phyloP scores from a whole-genome alignment of 2,888 invertebrate genomes.

The Linyphia triangularis region DNA sequence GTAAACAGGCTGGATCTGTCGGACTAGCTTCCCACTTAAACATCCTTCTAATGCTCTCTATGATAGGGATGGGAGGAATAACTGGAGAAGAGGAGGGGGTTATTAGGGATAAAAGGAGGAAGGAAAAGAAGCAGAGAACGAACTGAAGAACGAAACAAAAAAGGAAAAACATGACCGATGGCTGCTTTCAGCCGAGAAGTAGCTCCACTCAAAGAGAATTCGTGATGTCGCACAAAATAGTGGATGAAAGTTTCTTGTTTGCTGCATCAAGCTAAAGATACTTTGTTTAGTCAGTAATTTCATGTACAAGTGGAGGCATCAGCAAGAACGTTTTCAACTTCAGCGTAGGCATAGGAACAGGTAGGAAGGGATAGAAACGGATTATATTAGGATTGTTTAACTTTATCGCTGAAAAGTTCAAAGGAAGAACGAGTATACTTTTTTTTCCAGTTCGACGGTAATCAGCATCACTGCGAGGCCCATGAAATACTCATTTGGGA shows the following conservation, averaged over 20 bases:
- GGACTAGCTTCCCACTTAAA: constrained; percentile 60
- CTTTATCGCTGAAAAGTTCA: constrained; percentile 19
- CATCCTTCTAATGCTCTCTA: constrained; percentile 40
- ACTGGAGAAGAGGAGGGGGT: constrained; percentile 15
- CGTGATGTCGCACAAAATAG: constrained; percentile 25
- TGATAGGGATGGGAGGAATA: neutral
- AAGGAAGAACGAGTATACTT: neutral
- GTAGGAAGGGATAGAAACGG: neutral
- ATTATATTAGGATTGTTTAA: constrained; percentile 39
- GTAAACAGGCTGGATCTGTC: constrained; percentile 23
- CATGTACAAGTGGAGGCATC: constrained; percentile 36
- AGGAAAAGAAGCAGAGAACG: constrained; percentile 18
- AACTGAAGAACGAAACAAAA: constrained; percentile 20
- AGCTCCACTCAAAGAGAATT: constrained; percentile 71
- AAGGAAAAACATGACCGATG: constrained; percentile 8
- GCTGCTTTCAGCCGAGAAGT: too few species aligned
- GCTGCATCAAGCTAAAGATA: constrained; percentile 1
- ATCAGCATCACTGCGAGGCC: constrained; percentile 9
- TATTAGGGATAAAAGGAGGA: constrained; percentile 65
- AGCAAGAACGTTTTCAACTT: neutral
- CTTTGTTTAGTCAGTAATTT: constrained; percentile 67
- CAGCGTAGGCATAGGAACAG: neutral
- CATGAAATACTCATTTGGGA: constrained; percentile 7
- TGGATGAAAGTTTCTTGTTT: constrained; percentile 39
- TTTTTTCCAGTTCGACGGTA: constrained; percentile 29